phyloP scores from a whole-genome alignment of 2,113 vertebrate genomes.

The Corydoras sp. region DNA sequence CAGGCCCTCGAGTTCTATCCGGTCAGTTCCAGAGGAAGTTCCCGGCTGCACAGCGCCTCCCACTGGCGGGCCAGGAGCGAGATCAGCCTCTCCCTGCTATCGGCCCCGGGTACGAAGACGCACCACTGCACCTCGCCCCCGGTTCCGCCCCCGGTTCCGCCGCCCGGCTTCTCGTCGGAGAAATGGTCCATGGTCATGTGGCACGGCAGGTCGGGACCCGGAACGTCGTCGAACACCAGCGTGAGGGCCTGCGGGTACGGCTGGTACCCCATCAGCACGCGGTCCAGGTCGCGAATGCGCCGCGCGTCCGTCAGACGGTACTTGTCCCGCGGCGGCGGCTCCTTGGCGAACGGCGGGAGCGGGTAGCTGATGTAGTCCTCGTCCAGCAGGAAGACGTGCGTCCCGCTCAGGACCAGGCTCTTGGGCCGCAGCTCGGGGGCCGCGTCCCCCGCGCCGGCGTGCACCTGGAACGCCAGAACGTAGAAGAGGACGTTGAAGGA shows the following conservation, averaged over 20 bases:
- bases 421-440: constrained; percentile 71
- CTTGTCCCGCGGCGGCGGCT: constrained; percentile 85
- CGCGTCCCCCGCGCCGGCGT: constrained; percentile 34
- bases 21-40: constrained; percentile 90
- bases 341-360: constrained; percentile 91
- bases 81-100: constrained; percentile 89
- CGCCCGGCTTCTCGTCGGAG: constrained; percentile 57
- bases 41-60: constrained; percentile 88
- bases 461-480: constrained; percentile 87
- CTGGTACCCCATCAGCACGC: constrained; percentile 93
- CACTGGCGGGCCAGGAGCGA: constrained; percentile 90
- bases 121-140: constrained; percentile 87
- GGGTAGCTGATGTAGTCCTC: constrained; percentile 96
- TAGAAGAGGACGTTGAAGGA: constrained; percentile 88
- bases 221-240: constrained; percentile 90
- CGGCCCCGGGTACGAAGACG: constrained; percentile 86
- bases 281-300: constrained; percentile 86
- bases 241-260: constrained; percentile 91
- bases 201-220: constrained; percentile 85
- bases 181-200: constrained; percentile 91
- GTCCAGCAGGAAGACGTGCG: constrained; percentile 85
- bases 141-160: constrained; percentile 42
- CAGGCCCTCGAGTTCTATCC: constrained; percentile 54
- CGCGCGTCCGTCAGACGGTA: constrained; percentile 85
- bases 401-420: constrained; percentile 85